Conservation (phyloP, 2,888 invertebrate species). For the Chesias legatella region DNA sequence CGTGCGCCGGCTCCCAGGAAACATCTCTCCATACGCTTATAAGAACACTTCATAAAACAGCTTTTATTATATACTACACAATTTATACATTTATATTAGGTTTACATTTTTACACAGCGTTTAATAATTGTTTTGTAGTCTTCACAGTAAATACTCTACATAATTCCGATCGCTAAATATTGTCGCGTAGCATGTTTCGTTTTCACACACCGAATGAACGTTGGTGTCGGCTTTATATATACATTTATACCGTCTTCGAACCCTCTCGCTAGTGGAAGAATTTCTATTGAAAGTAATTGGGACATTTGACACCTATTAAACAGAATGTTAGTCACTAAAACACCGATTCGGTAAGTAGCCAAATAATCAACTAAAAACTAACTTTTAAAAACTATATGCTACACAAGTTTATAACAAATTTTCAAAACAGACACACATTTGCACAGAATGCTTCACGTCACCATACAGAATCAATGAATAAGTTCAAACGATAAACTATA, state of each 20-base stretch:
- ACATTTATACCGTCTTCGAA: slow-evolving; percentile 41
- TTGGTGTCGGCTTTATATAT: slow-evolving; percentile 55
- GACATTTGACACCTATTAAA: slow-evolving; percentile 48
- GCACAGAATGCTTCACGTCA: slow-evolving; percentile 48
- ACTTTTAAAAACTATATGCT: slow-evolving; percentile 56
- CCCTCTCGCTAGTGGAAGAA: slow-evolving; percentile 35
- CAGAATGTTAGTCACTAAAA: slow-evolving; percentile 53
- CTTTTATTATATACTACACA: slow-evolving; percentile 77
- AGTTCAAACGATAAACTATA: slow-evolving; percentile 68
- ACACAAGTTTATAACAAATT: slow-evolving; percentile 53
- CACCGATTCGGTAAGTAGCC: slow-evolving; percentile 53
- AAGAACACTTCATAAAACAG: slow-evolving; percentile 80
- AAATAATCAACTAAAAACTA: slow-evolving; percentile 58
- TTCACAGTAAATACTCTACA: slow-evolving; percentile 73
- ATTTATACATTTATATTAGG: slow-evolving; percentile 76
- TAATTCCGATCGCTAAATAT: slow-evolving; percentile 77
- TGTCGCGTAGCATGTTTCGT: slow-evolving; percentile 73
- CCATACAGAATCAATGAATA: slow-evolving; percentile 44
- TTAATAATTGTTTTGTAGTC: slow-evolving; percentile 77
- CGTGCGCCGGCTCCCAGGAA: slow-evolving; percentile 37
- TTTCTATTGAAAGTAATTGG: slow-evolving; percentile 45
- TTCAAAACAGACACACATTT: slow-evolving; percentile 51
- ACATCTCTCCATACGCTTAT: slow-evolving; percentile 66
- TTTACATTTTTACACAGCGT: slow-evolving; percentile 80
- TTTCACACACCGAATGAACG: slow-evolving; percentile 58